Evolutionary conservation across 2,888 invertebrate species (phyloP), one percentile per base, ranked within the genome.

Genomic region (Barypeithes pellucidus): DNA sequence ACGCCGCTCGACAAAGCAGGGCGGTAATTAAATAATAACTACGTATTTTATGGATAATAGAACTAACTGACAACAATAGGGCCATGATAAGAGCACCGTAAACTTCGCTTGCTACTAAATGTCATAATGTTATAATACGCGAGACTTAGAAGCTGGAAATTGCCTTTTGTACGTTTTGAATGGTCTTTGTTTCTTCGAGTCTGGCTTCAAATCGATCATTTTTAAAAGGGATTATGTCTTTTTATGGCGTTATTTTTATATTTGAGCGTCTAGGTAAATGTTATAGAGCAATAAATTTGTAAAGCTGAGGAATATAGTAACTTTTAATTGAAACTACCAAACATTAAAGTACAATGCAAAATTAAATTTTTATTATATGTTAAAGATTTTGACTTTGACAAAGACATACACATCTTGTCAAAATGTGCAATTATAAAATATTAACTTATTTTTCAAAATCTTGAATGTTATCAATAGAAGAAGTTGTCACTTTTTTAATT

Each of bases 21-120:
- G 47, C 50, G 62, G 60, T 66, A 72, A 72, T 72, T 72, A 72
- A 57, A 67, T 67, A 67, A 62, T 84, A 84, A 84, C 83, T 81
- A 82, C 82, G 82, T 83, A 84, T 84, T 84, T 84, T 83, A 82
- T 82, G 81, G 82, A 79, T 80, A 80, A 81, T 80, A 80, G 82
- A 79, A 78, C 77, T 78, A 79, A 79, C 78, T 77, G 79, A 80
- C 80, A 79, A 84, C 84, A 84, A 84, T 83, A 79, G 83, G 78
- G 80, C 77, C 63, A 57, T 67, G 67, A 63, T 73, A 73, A 73
- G 68, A 61, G 69, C 73, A 65, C 68, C 63, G 73, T 73, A 69
- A 73, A 73, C 73, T 73, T 62, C 59, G 72, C 72, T 62, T 47
- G 72, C 72, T 72, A 67, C 67, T 72, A 72, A 72, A 72, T 67